These are phyloP conservation scores for Clepsis dumicolana DNA, from an alignment of 2,888 invertebrate genomes.

Conservation along the genomic window DNA sequence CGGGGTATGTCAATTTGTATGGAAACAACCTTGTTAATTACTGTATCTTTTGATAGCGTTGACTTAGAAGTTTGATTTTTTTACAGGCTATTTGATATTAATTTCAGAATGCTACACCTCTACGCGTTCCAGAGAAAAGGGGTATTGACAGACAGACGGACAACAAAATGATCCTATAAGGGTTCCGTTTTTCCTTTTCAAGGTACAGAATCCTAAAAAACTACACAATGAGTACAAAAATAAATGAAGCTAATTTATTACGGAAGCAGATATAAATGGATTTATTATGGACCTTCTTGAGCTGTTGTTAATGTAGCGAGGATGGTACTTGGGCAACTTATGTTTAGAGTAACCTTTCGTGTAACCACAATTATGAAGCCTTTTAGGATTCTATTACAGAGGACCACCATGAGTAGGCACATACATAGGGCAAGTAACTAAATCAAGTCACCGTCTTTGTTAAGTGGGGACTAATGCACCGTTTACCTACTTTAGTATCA, in stretches of 20 bases:
- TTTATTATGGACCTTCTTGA: conserved; percentile 1
- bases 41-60: no score
- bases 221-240: conserved; percentile 4
- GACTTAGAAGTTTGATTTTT: no score
- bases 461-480: conserved; percentile 11
- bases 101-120: no score
- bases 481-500: conserved; percentile 7
- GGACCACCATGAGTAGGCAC: conserved; percentile 13
- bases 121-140: no score
- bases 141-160: no score
- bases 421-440: conserved; percentile 21
- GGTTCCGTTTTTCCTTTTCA: no score
- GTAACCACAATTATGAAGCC: conserved; percentile 14
- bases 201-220: no score
- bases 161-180: no score
- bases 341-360: conserved; percentile 21
- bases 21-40: no score
- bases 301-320: conserved; percentile 10
- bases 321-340: neutral
- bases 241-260: conserved; percentile 3
- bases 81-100: no score
- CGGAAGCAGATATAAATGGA: neutral
- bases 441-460: conserved; percentile 28
- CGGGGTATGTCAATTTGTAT: no score
- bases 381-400: conserved; percentile 28